phyloP scores from a whole-genome alignment of 1,140 invertebrate species.

The Branchinecta lindahli region DNA sequence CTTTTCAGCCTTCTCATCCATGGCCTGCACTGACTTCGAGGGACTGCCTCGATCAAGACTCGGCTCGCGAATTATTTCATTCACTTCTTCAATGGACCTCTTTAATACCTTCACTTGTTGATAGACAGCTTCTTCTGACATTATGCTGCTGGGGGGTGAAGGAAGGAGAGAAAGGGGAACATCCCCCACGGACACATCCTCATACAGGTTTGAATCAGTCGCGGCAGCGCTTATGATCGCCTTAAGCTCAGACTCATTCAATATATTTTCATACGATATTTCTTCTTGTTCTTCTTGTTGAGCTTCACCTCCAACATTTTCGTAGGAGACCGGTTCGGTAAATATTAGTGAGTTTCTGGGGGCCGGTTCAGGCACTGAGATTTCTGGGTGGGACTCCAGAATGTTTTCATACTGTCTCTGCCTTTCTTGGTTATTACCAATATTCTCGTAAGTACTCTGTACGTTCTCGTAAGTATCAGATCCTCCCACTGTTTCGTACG shows the following conservation, averaged over 20 bases:
- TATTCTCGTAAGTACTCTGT: background rate
- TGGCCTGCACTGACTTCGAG: background rate
- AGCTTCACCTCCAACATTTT: background rate
- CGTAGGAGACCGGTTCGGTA: background rate
- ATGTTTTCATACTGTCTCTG: background rate
- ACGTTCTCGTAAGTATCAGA: conserved; percentile 6
- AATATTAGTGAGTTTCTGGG: background rate
- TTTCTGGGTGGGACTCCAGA: background rate
- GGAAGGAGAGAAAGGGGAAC: conserved; percentile 7
- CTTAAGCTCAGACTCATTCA: conserved; percentile 19
- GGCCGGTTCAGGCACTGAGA: background rate
- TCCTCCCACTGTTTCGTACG: background rate
- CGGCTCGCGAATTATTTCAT: conserved; percentile 38
- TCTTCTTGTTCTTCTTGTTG: background rate
- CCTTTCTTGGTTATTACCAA: background rate
- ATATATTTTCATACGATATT: conserved; percentile 10
- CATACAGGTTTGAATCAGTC: conserved; percentile 17
- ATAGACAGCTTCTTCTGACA: conserved; percentile 38
- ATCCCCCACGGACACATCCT: conserved; percentile 14
- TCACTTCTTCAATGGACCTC: conserved; percentile 53
- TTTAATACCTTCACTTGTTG: conserved; percentile 56
- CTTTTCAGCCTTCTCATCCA: background rate
- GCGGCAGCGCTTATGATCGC: background rate
- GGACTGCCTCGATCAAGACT: background rate
- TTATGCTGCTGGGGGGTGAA: conserved; percentile 16